Base-by-base conservation (phyloP, 1,140 invertebrate species). In the Panagrolaimus sp. region DNA sequence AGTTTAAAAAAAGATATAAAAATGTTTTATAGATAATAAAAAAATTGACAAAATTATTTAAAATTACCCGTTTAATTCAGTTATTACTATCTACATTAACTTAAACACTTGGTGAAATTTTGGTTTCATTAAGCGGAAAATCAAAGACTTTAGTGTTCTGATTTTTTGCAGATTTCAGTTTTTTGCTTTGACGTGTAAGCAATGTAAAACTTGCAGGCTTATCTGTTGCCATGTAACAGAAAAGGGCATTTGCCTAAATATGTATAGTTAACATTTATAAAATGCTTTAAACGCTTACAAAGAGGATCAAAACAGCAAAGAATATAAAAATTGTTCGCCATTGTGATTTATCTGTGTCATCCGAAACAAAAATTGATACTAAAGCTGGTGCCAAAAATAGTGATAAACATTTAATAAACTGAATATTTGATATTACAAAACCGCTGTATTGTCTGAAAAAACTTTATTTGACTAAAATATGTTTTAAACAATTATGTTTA, bases 171-270 rank as follows among this genome's bases (percentile, higher is more conserved):
- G 31, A 38, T 2, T 38, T n/a, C n/a, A n/a, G n/a, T n/a, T n/a
- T 7, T 38, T 62, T 9, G 14, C 31, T 67, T 78, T 57, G 20
- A 57, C 51, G 51, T 57, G 51, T 57, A 27, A 57, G 20, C 27
- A 57, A 27, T 20, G 73, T 74, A 63, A 74, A 74, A 38, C 38
- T 20, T 23, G 62, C 47, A 13, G 73, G 73, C 44, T 66, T 25
- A 47, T 74, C 73, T 11, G 73, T 74, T 9, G 73, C 73, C 45
- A 71, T 23, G 31, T 65, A 25, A 62, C 67, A 68, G 57, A 74
- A 74, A 13, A 75, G 63, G 16, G 57, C 63, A 66, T 73, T 73
- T 16, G 70, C 72, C 70, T 73, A 20, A 20, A 63, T 8, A 25
- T 3, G 5, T 0, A 13, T 11, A 20, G 8, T 16, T n/a, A 57